These are phyloP conservation scores for Macrostomum cliftonense DNA, from an alignment of 2,888 invertebrate genomes.

Conservation along the genomic window DNA sequence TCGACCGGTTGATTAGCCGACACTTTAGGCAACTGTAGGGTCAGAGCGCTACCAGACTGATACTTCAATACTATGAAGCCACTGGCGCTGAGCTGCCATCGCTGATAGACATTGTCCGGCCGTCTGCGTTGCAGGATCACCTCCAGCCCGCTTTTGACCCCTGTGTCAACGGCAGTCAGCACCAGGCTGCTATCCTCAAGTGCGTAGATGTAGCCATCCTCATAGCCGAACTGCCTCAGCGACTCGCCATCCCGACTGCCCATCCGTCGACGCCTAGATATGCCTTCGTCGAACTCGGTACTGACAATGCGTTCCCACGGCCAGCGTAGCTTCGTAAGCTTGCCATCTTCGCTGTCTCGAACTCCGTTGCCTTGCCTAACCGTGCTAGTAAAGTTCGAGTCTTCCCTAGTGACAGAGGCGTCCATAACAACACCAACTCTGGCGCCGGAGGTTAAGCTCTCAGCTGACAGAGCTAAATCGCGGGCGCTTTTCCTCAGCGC, in stretches of 20 bases:
- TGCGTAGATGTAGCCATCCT: slow-evolving; percentile 27
- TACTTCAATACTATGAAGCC: slow-evolving; percentile 28
- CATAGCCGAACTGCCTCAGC: not conserved
- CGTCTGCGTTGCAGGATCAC: slow-evolving; percentile 25
- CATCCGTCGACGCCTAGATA: too few species aligned
- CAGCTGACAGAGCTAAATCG: too few species aligned
- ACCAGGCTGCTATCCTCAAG: slow-evolving; percentile 29
- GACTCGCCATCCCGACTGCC: too few species aligned
- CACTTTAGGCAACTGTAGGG: slow-evolving; percentile 25
- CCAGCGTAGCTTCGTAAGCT: slow-evolving; percentile 27
- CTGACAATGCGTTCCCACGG: slow-evolving; percentile 33
- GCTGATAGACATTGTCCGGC: slow-evolving; percentile 21
- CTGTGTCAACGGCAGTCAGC: slow-evolving; percentile 21
- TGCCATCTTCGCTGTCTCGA: slow-evolving; percentile 23
- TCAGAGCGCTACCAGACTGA: slow-evolving; percentile 24
- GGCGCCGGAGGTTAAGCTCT: too few species aligned
- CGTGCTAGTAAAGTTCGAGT: too few species aligned
- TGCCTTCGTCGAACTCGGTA: too few species aligned
- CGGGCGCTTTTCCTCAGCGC: too few species aligned
- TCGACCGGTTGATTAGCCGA: slow-evolving; percentile 16
- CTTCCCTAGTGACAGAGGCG: too few species aligned
- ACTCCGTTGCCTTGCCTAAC: slow-evolving; percentile 17
- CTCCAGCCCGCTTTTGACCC: slow-evolving; percentile 16
- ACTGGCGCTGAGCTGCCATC: slow-evolving; percentile 28
- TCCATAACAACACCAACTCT: too few species aligned